phyloP scores from a whole-genome alignment of 2,113 vertebrate genomes.

The Silurus meridionalis region DNA sequence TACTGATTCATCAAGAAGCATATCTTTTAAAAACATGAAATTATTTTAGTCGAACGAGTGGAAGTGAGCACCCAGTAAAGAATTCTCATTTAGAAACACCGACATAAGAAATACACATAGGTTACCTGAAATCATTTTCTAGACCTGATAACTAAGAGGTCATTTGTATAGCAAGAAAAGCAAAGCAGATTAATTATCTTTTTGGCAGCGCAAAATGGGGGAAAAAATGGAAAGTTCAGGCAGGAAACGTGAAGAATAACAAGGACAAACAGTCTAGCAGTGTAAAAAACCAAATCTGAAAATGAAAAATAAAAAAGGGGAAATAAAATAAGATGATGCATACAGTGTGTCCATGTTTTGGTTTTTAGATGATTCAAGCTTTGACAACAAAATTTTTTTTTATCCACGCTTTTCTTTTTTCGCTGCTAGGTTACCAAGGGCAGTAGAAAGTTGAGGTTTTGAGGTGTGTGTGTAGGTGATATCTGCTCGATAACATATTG shows the following conservation, averaged over 20 bases:
- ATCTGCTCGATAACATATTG: conserved; percentile 37
- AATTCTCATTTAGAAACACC: background rate
- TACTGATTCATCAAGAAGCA: background rate
- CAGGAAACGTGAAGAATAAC: background rate
- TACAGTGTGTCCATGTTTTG: conserved; percentile 49
- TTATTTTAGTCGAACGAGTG: background rate
- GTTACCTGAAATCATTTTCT: conserved; percentile 28
- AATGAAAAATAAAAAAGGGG: background rate
- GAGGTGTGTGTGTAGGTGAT: conserved; percentile 42
- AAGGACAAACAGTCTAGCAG: conserved; percentile 25
- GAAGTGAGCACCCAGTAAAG: conserved; percentile 30
- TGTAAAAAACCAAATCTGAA: background rate
- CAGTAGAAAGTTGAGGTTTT: conserved; percentile 42
- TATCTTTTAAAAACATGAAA: conserved; percentile 21
- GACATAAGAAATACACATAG: conserved; percentile 2
- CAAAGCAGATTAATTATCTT: background rate
- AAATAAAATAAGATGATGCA: background rate
- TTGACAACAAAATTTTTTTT: conserved; percentile 11
- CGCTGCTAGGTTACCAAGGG: conserved; percentile 18
- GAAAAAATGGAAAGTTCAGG: background rate
- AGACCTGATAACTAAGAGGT: conserved; percentile 18
- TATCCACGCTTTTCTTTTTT: background rate
- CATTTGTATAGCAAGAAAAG: conserved; percentile 23
- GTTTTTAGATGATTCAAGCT: conserved; percentile 47
- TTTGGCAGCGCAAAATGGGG: no score